These are phyloP conservation scores for Tringa solitaria DNA, from an alignment of 2,113 vertebrate genomes.

Conservation along the genomic window DNA sequence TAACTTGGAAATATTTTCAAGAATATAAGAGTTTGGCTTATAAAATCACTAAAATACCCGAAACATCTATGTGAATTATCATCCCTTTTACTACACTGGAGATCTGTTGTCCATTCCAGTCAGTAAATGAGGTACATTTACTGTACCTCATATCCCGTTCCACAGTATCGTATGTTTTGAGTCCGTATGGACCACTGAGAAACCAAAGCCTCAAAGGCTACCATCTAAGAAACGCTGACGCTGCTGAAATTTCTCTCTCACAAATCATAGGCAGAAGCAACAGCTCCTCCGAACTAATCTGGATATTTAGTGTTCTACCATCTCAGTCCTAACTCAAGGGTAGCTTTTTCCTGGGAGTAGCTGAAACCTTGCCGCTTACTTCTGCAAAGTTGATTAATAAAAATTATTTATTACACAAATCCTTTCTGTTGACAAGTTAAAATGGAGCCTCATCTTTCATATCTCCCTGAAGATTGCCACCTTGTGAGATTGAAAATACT, in stretches of 20 bases:
- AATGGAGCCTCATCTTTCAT: slow-evolving; percentile 84
- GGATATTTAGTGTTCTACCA: neutral
- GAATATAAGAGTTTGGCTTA: neutral
- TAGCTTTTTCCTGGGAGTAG: slow-evolving; percentile 33
- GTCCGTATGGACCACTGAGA: neutral
- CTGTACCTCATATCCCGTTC: neutral
- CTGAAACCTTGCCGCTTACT: slow-evolving; percentile 56
- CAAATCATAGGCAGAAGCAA: neutral
- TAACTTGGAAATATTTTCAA: neutral
- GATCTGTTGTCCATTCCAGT: neutral
- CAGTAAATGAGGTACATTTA: neutral
- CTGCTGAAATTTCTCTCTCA: neutral
- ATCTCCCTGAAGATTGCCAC: slow-evolving; percentile 85
- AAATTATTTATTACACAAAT: slow-evolving; percentile 89
- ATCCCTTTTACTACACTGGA: neutral
- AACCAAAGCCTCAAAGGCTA: neutral
- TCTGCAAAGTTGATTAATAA: slow-evolving; percentile 83
- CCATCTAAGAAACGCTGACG: neutral
- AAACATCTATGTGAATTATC: neutral
- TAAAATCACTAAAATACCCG: neutral
- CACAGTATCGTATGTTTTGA: rapidly evolving
- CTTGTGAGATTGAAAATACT: slow-evolving; percentile 87
- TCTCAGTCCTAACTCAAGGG: neutral
- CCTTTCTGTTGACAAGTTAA: slow-evolving; percentile 83
- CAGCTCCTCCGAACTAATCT: neutral